Evolutionary conservation across 1,140 invertebrate genomes (phyloP), one percentile per base, ranked within the genome.

Genomic region (Orius laevigatus): DNA sequence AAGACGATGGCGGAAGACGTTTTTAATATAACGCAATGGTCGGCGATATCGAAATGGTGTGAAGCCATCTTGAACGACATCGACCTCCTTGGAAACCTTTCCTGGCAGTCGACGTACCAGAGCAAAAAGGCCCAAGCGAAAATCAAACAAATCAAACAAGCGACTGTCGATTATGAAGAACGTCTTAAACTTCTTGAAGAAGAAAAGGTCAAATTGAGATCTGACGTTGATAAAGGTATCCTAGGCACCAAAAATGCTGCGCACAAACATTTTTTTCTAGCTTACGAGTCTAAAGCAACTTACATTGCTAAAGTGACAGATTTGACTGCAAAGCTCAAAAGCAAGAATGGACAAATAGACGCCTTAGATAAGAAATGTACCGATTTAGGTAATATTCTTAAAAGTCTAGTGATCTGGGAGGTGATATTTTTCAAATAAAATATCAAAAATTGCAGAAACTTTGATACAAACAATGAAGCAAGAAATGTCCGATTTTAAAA

Each of bases 361-460:
- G 40, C 14, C 4, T 16, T 14, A 15, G 19, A 19, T 5, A 14
- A 42, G 11, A 42, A 42, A 42, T 42, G 10, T 15, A 5, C 19
- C 3, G 40, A 42, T 42, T 42, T 42, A 42, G 40, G 40, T 42
- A 8, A 5, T n/a, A 15, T 40, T 11, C 10, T 38, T 38, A 38
- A 4, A 12, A 10, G 10, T 4, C 10, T 38, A 38, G 5, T 38
- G 36, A 38, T 12, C 15, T 38, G 36, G n/a, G n/a, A n/a, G n/a
- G n/a, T n/a, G n/a, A n/a, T n/a, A n/a, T n/a, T n/a, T n/a, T n/a
- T n/a, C n/a, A n/a, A n/a, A n/a, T n/a, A n/a, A n/a, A n/a, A n/a
- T n/a, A n/a, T n/a, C n/a, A n/a, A n/a, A n/a, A n/a, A n/a, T 25
- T 25, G 3, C 25, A 25, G 25, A 25, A 25, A 25, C 25, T 25